Percentiles rank a stretch among this genome's conserved stretches.
Evolutionary conservation across 2,797 vertebrate species (phyloP).

Genomic region (Peromyscus aztecus): DNA sequence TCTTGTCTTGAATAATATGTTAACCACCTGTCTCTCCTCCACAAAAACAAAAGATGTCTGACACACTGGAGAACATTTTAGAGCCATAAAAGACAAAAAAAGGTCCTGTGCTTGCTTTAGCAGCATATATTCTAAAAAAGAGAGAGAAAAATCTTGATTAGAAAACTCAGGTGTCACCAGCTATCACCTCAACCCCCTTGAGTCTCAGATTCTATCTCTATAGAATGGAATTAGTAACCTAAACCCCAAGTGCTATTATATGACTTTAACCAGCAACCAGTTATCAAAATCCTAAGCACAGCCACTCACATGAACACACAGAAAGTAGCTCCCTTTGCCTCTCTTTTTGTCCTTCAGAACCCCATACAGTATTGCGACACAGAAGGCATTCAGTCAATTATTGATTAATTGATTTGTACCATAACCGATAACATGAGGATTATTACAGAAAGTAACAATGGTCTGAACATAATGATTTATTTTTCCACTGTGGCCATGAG

Average conservation of each 20-base stretch:
- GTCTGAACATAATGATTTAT: conserved; percentile 56
- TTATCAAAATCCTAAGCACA: neutral
- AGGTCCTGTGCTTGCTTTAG: neutral
- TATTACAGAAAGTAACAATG: conserved; percentile 51
- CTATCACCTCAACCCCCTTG: neutral
- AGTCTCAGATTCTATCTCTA: conserved; percentile 21
- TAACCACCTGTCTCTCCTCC: conserved; percentile 43
- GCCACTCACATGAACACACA: neutral
- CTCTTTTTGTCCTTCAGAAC: conserved; percentile 33
- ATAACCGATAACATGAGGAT: conserved; percentile 64
- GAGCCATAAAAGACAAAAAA: conserved; percentile 7
- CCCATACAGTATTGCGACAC: neutral
- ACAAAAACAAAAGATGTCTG: conserved; percentile 16
- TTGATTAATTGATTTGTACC: conserved; percentile 55
- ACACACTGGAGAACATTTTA: neutral
- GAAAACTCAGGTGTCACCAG: conserved; percentile 10
- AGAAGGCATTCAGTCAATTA: conserved; percentile 47
- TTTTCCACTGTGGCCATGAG: conserved; percentile 59
- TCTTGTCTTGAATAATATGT: conserved; percentile 52
- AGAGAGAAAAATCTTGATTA: neutral
- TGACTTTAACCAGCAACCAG: conserved; percentile 2
- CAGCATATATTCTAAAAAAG: neutral
- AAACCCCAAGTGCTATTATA: neutral
- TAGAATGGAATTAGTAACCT: conserved; percentile 12
- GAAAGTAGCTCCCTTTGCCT: neutral